Evolutionary conservation across 2,113 vertebrate species (phyloP).

Genomic region (Synchiropus splendidus): DNA sequence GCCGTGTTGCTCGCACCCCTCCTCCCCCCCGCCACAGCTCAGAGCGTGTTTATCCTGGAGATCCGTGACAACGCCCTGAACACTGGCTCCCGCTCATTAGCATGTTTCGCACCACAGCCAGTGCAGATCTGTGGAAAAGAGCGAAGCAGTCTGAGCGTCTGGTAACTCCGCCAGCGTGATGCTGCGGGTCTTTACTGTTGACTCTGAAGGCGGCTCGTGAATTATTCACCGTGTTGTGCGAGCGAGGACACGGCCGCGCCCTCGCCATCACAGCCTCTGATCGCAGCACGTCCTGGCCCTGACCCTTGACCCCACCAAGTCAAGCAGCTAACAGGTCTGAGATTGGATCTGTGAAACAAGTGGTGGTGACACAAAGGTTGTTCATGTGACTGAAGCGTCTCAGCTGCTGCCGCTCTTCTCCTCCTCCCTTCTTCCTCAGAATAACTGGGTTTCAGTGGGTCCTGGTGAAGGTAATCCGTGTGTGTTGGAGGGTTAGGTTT

Average conservation of each 20-base stretch:
- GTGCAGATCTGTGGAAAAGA: background rate
- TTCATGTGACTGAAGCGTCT: slow-evolving; percentile 26
- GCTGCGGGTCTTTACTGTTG: slow-evolving; percentile 13
- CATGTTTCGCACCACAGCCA: background rate
- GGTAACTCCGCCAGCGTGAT: slow-evolving; percentile 6
- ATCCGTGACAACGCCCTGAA: slow-evolving; percentile 33
- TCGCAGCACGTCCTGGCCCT: slow-evolving; percentile 12
- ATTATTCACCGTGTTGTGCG: slow-evolving; percentile 30
- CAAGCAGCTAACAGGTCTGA: slow-evolving; percentile 60
- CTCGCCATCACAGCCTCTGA: background rate
- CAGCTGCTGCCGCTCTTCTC: no score
- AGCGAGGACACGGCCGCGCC: slow-evolving; percentile 10
- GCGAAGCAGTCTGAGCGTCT: background rate
- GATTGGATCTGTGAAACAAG: slow-evolving; percentile 53
- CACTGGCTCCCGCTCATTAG: slow-evolving; percentile 28
- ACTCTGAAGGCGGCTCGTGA: slow-evolving; percentile 17
- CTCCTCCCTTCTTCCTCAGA: no score
- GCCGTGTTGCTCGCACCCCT: slow-evolving; percentile 7
- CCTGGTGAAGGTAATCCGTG: no score
- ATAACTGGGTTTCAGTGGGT: no score
- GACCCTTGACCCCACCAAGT: slow-evolving; percentile 54
- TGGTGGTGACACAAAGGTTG: no score
- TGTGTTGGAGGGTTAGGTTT: no score
- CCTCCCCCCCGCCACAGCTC: slow-evolving; percentile 2
- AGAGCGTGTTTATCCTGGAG: slow-evolving; percentile 23